phyloP scores from a whole-genome alignment of 2,888 invertebrate genomes.

The Diaperis boleti region DNA sequence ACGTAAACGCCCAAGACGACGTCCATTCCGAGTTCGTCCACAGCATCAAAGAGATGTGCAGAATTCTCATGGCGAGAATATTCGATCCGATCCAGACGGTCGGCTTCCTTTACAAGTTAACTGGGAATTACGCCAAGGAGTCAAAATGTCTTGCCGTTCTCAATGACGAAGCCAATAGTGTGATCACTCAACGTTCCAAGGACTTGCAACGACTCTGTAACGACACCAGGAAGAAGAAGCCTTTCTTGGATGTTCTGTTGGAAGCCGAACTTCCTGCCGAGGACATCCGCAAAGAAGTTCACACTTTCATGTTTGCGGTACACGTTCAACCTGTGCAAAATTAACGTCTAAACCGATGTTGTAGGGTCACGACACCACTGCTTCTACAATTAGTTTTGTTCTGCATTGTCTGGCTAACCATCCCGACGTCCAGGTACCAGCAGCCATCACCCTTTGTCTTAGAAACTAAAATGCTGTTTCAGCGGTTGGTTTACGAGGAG shows the following conservation, averaged over 20 bases:
- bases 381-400: too few relatives aligned
- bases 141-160: conserved; percentile 57
- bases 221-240: conserved; percentile 25
- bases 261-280: too few relatives aligned
- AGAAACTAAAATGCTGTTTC: too few relatives aligned
- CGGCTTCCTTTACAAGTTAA: conserved; percentile 68
- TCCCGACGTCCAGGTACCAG: too few relatives aligned
- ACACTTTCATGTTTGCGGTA: conserved; percentile 78
- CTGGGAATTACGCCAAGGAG: conserved; percentile 71
- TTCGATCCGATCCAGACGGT: conserved; percentile 66
- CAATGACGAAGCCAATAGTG: conserved; percentile 9
- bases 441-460: too few relatives aligned
- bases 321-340: too few relatives aligned
- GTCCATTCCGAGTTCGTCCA: conserved; percentile 78
- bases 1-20: conserved; percentile 78
- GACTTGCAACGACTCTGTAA: background rate
- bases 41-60: conserved; percentile 72
- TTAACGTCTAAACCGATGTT: too few relatives aligned
- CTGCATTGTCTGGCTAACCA: too few relatives aligned
- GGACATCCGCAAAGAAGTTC: conserved; percentile 77
- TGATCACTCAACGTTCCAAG: conserved; percentile 67
- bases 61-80: conserved; percentile 55
- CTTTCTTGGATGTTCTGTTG: conserved; percentile 78
- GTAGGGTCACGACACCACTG: too few relatives aligned
- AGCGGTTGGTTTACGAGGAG: too few relatives aligned